Percentiles rank a stretch among this genome's conserved stretches.
phyloP scores from a whole-genome alignment of 2,797 vertebrate genomes.

The Schizopygopsis malacanthus region DNA sequence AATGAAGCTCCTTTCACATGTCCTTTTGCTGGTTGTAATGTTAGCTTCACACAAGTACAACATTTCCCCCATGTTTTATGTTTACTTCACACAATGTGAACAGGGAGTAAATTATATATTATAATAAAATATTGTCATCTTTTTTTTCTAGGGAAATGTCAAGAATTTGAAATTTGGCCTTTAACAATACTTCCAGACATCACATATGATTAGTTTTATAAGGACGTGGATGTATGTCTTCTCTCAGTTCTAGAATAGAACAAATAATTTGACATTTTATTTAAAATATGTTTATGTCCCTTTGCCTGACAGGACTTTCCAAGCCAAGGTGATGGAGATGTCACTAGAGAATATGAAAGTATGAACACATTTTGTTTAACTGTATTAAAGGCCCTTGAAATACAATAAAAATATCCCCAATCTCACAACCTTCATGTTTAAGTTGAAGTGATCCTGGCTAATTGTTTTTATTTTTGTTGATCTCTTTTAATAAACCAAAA shows the following conservation, averaged over 20 bases:
- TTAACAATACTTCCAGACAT: too few species aligned
- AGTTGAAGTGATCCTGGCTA: neutral
- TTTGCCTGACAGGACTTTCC: neutral
- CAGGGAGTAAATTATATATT: neutral
- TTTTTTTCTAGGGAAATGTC: neutral
- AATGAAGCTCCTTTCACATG: too few species aligned
- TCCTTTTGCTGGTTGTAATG: neutral
- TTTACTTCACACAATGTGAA: too few species aligned
- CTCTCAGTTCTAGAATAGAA: too few species aligned
- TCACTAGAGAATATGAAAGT: too few species aligned
- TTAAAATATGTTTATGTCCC: neutral
- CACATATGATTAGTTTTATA: too few species aligned
- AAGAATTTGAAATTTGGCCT: neutral
- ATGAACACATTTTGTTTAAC: neutral
- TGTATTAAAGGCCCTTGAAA: neutral
- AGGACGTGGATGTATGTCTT: too few species aligned
- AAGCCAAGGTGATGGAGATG: neutral
- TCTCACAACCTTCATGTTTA: neutral
- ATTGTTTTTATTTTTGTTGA: neutral
- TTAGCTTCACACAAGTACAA: neutral
- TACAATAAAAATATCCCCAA: neutral
- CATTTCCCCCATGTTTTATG: neutral
- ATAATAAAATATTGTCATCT: neutral
- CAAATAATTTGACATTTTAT: too few species aligned
- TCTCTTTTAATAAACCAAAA: neutral